These are phyloP conservation scores for Neodiprion lecontei DNA, from an alignment of 1,140 invertebrate species.

Conservation along the genomic window DNA sequence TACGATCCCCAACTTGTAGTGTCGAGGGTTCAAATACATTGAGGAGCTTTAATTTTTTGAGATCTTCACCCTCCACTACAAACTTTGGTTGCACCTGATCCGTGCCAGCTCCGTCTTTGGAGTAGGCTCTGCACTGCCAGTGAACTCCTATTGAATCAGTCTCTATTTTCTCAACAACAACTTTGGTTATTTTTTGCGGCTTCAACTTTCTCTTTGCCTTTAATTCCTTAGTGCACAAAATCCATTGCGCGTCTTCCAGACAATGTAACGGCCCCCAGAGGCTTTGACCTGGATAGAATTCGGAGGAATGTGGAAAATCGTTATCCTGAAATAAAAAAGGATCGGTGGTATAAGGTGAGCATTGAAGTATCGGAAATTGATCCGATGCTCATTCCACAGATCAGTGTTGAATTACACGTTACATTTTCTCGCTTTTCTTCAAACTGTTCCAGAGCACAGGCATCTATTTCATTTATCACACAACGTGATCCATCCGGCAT, in stretches of 20 bases:
- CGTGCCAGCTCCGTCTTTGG: conserved; percentile 66
- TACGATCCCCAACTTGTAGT: conserved; percentile 86
- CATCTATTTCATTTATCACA: conserved; percentile 71
- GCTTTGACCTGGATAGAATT: conserved; percentile 81
- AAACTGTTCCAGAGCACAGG: conserved; percentile 69
- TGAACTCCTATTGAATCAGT: conserved; percentile 74
- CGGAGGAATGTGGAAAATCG: conserved; percentile 68
- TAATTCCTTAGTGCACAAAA: conserved; percentile 77
- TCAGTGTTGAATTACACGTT: conserved; percentile 55
- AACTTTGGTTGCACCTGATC: conserved; percentile 73
- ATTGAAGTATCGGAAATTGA: conserved; percentile 19
- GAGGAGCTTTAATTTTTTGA: conserved; percentile 78
- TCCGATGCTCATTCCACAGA: conserved; percentile 24
- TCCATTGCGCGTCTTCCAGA: conserved; percentile 80
- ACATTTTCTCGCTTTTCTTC: conserved; percentile 66
- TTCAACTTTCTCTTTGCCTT: conserved; percentile 71
- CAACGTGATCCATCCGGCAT: conserved; percentile 70
- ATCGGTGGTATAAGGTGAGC: neutral
- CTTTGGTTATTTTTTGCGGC: conserved; percentile 61
- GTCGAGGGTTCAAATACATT: conserved; percentile 91
- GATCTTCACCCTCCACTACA: conserved; percentile 75
- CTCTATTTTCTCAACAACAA: conserved; percentile 70
- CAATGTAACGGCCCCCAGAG: conserved; percentile 74
- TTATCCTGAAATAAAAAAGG: conserved; percentile 58
- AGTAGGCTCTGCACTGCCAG: conserved; percentile 81